Percentiles rank a stretch among this genome's conserved stretches.
Evolutionary conservation across 2,888 invertebrate species (phyloP).

Genomic region (Ochropacha duplaris): DNA sequence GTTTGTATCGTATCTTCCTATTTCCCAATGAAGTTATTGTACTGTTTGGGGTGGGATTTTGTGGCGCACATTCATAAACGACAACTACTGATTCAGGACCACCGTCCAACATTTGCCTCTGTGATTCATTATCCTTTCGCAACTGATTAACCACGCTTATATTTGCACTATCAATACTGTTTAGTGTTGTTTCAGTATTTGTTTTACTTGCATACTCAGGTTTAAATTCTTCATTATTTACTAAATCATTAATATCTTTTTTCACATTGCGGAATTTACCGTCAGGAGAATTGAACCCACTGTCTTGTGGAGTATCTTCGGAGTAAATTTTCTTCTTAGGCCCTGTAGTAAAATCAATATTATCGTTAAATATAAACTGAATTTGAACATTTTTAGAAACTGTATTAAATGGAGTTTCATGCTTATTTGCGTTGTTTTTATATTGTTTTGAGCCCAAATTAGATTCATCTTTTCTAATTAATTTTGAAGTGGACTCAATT

Average conservation of each 20-base stretch:
- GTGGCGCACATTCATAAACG: constrained; percentile 15
- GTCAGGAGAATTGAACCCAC: background rate
- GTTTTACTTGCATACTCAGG: constrained; percentile 14
- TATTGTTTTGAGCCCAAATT: background rate
- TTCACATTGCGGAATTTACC: background rate
- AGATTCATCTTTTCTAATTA: background rate
- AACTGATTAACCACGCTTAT: background rate
- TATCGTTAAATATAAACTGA: background rate
- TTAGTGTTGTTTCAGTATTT: background rate
- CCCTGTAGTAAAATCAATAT: background rate
- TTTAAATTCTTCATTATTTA: constrained; percentile 1
- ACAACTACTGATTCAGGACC: constrained; percentile 16
- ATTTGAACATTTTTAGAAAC: background rate
- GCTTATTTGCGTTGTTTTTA: background rate
- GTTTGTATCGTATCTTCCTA: constrained; percentile 28
- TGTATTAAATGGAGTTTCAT: background rate
- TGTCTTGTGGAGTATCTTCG: background rate
- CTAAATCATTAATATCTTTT: background rate
- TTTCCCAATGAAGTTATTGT: constrained; percentile 36
- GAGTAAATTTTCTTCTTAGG: background rate
- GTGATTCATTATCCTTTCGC: constrained; percentile 10
- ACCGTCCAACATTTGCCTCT: constrained; percentile 20
- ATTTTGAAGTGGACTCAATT: background rate
- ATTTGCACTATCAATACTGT: background rate
- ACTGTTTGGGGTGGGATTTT: constrained; percentile 25